Base-by-base conservation (phyloP, 2,888 invertebrate species). In the Micoletzkya japonica region DNA sequence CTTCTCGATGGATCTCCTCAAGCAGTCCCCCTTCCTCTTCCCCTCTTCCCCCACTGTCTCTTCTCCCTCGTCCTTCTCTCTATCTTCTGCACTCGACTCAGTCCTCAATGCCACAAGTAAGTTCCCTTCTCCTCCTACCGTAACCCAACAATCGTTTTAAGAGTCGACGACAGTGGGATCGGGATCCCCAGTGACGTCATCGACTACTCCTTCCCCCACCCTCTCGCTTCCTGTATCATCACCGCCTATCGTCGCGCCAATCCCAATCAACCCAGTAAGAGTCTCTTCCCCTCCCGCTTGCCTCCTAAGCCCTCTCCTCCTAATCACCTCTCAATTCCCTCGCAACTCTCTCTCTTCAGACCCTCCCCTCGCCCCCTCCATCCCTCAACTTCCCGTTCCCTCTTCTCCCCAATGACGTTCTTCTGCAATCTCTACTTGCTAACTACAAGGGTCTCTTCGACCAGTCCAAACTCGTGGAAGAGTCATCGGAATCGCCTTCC, bases 401-500 rank as follows among this genome's bases (percentile, higher is more conserved):
- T 44, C 37, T 64, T 10, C 39, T n/a, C n/a, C 36, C 34, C 20
- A 59, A 49, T 32, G 60, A 56, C n/a, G 66, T 70, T 1, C 36
- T 63, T 17, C 39, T 56, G 4, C 74, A 76, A 49, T 36, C 70
- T 0, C 67, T 76, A 3, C 60, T 77, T 34, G 72, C 74, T 26
- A 74, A 74, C 61, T 76, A 76, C 70, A 71, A 70, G 69, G 63
- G 74, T 17, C 56, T 76, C 20, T 72, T 73, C 44, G 70, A 74
- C 28, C 52, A 70, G 56, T 20, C 24, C 10, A 54, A 26, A 10
- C 14, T 54, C 17, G 24, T 54, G n/a, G 56, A 54, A 10, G 24
- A 54, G 56, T 54, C 56, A 7, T 26, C 56, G 10, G 26, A 20
- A 54, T 54, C 56, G 14, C 54, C 64, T 2, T 64, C 64, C 2